phyloP scores from a whole-genome alignment of 2,797 vertebrate genomes.

The Lemur catta region DNA sequence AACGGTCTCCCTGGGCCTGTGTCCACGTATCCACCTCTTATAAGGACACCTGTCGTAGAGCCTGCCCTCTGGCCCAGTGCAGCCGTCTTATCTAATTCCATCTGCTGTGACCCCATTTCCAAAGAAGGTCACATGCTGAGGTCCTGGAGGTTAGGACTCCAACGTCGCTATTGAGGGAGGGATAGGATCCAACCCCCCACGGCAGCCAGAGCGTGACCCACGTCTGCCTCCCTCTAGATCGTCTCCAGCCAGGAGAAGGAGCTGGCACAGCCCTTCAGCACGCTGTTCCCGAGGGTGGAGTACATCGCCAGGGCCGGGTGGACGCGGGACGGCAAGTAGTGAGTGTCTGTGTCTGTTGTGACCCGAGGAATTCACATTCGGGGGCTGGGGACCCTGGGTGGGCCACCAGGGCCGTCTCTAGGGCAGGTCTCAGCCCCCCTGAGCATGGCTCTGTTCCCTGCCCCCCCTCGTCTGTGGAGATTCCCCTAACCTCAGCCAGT shows the following conservation, averaged over 20 bases:
- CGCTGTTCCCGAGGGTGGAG: slow-evolving; percentile 93
- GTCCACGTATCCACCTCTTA: accelerated
- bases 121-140: background rate
- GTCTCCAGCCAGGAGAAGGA: slow-evolving; percentile 92
- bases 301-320: slow-evolving; percentile 97
- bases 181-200: accelerated
- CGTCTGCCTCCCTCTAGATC: slow-evolving; percentile 85
- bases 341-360: slow-evolving; percentile 67
- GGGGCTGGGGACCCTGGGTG: background rate
- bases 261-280: slow-evolving; percentile 91
- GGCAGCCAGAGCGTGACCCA: background rate
- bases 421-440: background rate
- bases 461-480: background rate
- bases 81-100: background rate
- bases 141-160: background rate
- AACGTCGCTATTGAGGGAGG: accelerated
- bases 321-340: slow-evolving; percentile 97
- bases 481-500: background rate
- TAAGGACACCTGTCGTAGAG: no score
- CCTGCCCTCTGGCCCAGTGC: no score
- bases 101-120: accelerated
- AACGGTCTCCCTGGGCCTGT: accelerated
- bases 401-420: background rate
- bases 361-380: background rate
- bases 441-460: background rate